Evolutionary conservation across 2,113 vertebrate genomes (phyloP).

Genomic region (Trinectes maculatus): DNA sequence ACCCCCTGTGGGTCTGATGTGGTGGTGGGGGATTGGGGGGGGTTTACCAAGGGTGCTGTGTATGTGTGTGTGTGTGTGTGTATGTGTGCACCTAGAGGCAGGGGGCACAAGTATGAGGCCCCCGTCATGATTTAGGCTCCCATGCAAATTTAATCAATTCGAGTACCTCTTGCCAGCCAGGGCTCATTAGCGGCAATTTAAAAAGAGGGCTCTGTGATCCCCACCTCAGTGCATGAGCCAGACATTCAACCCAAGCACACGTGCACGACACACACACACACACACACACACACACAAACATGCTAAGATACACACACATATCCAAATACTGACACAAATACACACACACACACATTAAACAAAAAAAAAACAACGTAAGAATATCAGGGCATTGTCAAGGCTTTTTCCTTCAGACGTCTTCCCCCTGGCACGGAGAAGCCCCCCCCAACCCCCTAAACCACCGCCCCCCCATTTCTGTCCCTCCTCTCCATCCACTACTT

Average conservation of each 20-base stretch:
- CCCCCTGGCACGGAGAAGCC: slow-evolving; percentile 73
- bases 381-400: slow-evolving; percentile 70
- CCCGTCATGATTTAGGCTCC: slow-evolving; percentile 83
- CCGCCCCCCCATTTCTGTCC: slow-evolving; percentile 46
- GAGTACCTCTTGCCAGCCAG: slow-evolving; percentile 84
- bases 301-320: slow-evolving; percentile 35
- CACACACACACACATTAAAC: slow-evolving; percentile 54
- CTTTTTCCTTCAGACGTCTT: slow-evolving; percentile 80
- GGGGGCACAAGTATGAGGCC: slow-evolving; percentile 72
- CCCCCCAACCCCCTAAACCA: slow-evolving; percentile 10
- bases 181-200: slow-evolving; percentile 86
- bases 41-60: slow-evolving; percentile 55
- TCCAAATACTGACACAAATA: slow-evolving; percentile 62
- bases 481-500: slow-evolving; percentile 78
- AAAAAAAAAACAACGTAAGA: slow-evolving; percentile 44
- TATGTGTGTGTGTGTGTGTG: slow-evolving; percentile 48
- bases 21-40: slow-evolving; percentile 1
- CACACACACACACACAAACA: slow-evolving; percentile 48
- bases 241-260: slow-evolving; percentile 59
- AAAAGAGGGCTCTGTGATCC: slow-evolving; percentile 83
- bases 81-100: slow-evolving; percentile 60
- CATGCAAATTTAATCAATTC: slow-evolving; percentile 90
- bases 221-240: slow-evolving; percentile 74
- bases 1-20: slow-evolving; percentile 73
- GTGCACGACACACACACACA: slow-evolving; percentile 29